A percentile compares a stretch with the other conserved stretches of the same genome.
Evolutionary conservation across 2,888 invertebrate genomes (phyloP).

Genomic region (Habroteleia sp.): DNA sequence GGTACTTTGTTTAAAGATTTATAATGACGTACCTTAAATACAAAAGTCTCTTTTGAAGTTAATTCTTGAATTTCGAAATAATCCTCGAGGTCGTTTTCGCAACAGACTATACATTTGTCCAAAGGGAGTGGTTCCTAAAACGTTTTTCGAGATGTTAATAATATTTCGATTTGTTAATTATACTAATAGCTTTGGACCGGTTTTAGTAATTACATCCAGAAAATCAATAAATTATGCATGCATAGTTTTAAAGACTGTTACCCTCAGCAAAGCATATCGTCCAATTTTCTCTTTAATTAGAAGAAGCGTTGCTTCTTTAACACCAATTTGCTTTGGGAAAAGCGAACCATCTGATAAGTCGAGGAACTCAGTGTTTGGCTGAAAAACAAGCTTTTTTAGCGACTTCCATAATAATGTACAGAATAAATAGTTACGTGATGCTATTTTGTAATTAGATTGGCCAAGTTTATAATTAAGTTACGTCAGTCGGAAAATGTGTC

Average conservation of each 20-base stretch:
- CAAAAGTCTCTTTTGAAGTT: conserved; percentile 94
- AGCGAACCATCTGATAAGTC: conserved; percentile 84
- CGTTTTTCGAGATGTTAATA: not conserved
- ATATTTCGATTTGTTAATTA: too few species aligned
- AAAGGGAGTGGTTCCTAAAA: conserved; percentile 91
- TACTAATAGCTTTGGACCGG: too few species aligned
- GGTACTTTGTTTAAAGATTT: too few species aligned
- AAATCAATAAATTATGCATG: too few species aligned
- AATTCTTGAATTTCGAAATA: conserved; percentile 97
- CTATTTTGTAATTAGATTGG: too few species aligned
- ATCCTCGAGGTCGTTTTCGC: conserved; percentile 94
- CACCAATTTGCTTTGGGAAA: conserved; percentile 88
- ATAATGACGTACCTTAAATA: conserved; percentile 96
- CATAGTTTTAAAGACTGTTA: too few species aligned
- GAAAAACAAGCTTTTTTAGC: too few species aligned
- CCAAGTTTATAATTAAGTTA: too few species aligned
- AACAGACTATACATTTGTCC: conserved; percentile 94
- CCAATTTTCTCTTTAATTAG: conserved; percentile 95
- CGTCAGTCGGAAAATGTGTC: too few species aligned
- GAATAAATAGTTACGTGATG: too few species aligned
- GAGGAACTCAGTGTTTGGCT: conserved; percentile 87
- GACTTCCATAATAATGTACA: too few species aligned
- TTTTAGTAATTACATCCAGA: too few species aligned
- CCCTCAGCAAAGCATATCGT: conserved; percentile 90
- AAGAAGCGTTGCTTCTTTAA: conserved; percentile 93